Base-by-base conservation (phyloP, 2,797 vertebrate genomes). In the Xenops minutus region DNA sequence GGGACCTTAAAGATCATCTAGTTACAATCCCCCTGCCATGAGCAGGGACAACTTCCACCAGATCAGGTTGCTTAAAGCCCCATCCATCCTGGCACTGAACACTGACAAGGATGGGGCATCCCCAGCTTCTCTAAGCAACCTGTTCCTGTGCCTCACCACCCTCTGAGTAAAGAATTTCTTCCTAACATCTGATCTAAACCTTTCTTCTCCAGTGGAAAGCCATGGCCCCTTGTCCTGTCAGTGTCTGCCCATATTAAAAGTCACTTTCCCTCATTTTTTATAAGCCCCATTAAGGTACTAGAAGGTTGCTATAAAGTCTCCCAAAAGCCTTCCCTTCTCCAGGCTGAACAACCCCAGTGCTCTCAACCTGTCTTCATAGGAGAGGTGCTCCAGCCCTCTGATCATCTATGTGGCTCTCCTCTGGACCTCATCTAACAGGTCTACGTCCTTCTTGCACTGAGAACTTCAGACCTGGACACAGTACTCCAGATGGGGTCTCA, bases 1-100 rank as follows among this genome's bases (percentile, higher is more conserved):
- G 3, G 34, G 34, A 27, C n/a, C 9, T 61, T 34, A 26, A 19
- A 54, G 8, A 39, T 13, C 14, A 21, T 4, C 12, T 12, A 9
- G 12, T 36, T 54, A 41, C 30, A 52, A 2, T 4, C 3, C 8
- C 3, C 2, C 5, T 46, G 34, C n/a, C 21, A 12, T 13, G 12
- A 17, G 7, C 24, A 66, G 30, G 18, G 26, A 22, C 46, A 16
- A 7, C 3, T 67, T 15, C 9, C 46, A 13, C 24, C 30, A 67
- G 46, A 61, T 10, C 30, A 54, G 26, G 14, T 2, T 68, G 22
- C 21, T 21, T 30, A 41, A 67, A 88, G 17, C 6, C 5, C 30
- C 14, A 19, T 67, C 12, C 34, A 61, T 7, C 11, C 54, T 54
- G 18, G 30, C 30, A 41, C 46, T 74, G 17, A 32, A 13, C 19